Conservation (phyloP, 2,888 invertebrate genomes). For the Cantharis flavilabris region DNA sequence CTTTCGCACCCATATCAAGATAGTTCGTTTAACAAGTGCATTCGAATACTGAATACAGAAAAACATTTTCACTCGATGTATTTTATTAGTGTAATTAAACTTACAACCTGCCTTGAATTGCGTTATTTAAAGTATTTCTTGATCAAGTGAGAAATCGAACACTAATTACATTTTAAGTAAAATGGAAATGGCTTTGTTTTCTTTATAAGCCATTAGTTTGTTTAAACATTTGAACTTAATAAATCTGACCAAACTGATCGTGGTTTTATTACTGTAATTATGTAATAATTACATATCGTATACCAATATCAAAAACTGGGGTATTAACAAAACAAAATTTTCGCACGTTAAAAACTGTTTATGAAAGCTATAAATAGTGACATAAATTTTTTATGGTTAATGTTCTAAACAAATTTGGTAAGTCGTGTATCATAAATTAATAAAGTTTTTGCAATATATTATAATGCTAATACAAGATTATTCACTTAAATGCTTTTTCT, state of each 20-base stretch:
- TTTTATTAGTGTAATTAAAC: conserved; percentile 30
- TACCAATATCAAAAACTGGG: neutral
- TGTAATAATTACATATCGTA: neutral
- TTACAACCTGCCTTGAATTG: conserved; percentile 16
- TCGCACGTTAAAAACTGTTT: neutral
- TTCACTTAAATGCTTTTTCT: neutral
- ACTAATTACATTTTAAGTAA: conserved; percentile 2
- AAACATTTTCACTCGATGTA: conserved; percentile 27
- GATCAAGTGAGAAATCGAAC: conserved; percentile 6
- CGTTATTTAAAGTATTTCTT: conserved; percentile 9
- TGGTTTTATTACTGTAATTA: neutral
- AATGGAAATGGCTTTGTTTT: neutral
- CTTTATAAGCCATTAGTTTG: neutral
- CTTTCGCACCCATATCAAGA: conserved; percentile 30
- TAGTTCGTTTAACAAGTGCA: conserved; percentile 30
- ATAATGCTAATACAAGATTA: neutral
- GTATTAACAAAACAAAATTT: neutral
- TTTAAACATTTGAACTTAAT: neutral
- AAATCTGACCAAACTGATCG: neutral
- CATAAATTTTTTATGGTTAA: neutral
- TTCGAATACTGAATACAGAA: conserved; percentile 25
- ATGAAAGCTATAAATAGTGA: conserved; percentile 6
- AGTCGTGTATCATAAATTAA: neutral
- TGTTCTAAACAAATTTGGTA: neutral
- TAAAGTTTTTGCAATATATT: neutral